Evolutionary conservation across 2,797 vertebrate species (phyloP), one percentile per base, ranked within the genome.

Genomic region (Potorous gilbertii): DNA sequence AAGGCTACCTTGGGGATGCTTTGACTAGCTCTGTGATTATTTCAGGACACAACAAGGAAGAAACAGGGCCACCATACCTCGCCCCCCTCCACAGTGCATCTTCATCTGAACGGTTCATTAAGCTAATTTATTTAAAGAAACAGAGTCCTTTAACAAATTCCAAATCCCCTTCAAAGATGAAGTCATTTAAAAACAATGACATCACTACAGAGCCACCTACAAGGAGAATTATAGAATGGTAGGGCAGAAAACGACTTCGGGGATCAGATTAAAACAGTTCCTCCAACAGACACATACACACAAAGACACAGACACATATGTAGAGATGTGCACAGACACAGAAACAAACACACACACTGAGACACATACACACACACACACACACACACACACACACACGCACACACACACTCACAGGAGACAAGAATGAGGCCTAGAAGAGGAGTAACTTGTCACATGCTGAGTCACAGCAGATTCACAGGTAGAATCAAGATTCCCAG

Each of bases 1-100:
- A 95, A 96, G 28, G 56, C 62, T 91, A 81, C 40, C 92, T 93
- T 91, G 3, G n/a, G 87, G 52, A 95, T 50, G 66, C 18, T 91
- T 55, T 94, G 87, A 94, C 21, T 89, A 91, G 90, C 56, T 93
- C 93, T 90, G 92, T 55, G 94, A 97, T 92, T 97, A 91, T 97
- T 96, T 97, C 18, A 95, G 95, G 97, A 28, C 52, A 94, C 87
- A 92, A 57, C 91, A 96, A 96, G 29, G 90, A 28, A 97, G 91
- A 96, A 96, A 92, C 90, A 91, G 96, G 97, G 96, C 54, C 87
- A 96, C 29, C 91, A 50, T 0, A 1, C 5, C 52, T 10, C 2
- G 95, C 21, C 52, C 55, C 2, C 97, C 52, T 92, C 55, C 40
- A n/a, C 2, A 34, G 0, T 94, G 54, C 31, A 94, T 95, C 92